Evolutionary conservation across 1,140 invertebrate species (phyloP).

Genomic region (Heterodera carotae): DNA sequence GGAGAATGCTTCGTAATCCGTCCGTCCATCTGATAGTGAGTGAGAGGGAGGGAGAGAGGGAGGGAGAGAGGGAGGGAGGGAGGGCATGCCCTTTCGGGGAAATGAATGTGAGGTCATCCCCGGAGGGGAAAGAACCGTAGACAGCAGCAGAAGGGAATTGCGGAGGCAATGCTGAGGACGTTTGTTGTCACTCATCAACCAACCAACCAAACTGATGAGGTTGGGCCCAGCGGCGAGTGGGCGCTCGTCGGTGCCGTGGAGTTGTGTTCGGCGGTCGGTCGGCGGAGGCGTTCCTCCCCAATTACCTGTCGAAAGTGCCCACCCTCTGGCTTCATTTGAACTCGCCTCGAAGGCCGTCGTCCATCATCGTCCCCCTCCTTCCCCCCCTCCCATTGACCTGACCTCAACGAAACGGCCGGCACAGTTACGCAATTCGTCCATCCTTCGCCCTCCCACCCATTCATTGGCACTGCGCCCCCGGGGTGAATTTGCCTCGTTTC

Average conservation of each 20-base stretch:
- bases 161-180: neutral
- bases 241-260: neutral
- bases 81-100: constrained; percentile 16
- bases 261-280: constrained; percentile 4
- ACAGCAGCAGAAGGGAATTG: neutral
- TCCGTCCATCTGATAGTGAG: neutral
- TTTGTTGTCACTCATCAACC: neutral
- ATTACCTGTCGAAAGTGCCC: neutral
- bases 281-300: neutral
- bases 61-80: no score
- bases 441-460: neutral
- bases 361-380: neutral
- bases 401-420: constrained; percentile 17
- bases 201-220: no score
- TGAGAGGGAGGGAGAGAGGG: no score
- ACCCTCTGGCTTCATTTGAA: neutral
- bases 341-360: constrained; percentile 4
- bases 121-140: no score
- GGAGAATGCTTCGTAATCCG: neutral
- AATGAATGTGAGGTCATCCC: no score
- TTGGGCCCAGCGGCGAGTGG: neutral
- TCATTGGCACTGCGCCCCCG: neutral
- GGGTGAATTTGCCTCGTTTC: neutral
- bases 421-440: neutral
- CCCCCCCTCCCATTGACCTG: constrained; percentile 8